Conservation (phyloP, 2,113 vertebrate species). For the Thalassarche chlororhynchos region DNA sequence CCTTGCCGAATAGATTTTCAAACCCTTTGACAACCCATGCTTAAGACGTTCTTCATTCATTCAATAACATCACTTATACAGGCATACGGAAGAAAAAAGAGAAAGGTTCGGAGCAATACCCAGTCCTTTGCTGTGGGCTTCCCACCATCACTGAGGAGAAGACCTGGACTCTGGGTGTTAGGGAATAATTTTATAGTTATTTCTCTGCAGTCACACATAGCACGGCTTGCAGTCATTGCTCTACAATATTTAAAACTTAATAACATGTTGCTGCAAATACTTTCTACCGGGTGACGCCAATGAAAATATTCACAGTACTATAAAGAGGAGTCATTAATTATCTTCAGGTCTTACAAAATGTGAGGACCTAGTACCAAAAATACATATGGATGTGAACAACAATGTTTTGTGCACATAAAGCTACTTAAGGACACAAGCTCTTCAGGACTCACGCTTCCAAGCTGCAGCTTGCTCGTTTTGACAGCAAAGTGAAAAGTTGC, state of each 20-base stretch:
- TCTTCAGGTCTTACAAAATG: background rate
- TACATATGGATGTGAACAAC: background rate
- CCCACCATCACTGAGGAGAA: background rate
- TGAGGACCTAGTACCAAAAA: conserved; percentile 9
- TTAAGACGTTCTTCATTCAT: background rate
- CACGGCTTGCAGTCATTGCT: background rate
- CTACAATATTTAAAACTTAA: background rate
- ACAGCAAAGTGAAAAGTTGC: background rate
- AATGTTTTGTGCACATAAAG: background rate
- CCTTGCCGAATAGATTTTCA: background rate
- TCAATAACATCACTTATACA: background rate
- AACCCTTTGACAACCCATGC: background rate
- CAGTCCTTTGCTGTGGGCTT: background rate
- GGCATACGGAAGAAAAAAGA: background rate
- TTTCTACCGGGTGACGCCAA: background rate
- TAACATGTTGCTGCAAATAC: conserved; percentile 7
- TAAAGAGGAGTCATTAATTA: conserved; percentile 10
- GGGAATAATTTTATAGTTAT: background rate
- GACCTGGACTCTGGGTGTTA: background rate
- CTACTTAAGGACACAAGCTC: background rate
- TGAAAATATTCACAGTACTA: conserved; percentile 2
- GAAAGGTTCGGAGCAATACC: fast-evolving
- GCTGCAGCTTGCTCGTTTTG: background rate
- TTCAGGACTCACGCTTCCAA: background rate
- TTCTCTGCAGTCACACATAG: background rate